Conservation (phyloP, 1,140 invertebrate species). For the Brachionus rubens region DNA sequence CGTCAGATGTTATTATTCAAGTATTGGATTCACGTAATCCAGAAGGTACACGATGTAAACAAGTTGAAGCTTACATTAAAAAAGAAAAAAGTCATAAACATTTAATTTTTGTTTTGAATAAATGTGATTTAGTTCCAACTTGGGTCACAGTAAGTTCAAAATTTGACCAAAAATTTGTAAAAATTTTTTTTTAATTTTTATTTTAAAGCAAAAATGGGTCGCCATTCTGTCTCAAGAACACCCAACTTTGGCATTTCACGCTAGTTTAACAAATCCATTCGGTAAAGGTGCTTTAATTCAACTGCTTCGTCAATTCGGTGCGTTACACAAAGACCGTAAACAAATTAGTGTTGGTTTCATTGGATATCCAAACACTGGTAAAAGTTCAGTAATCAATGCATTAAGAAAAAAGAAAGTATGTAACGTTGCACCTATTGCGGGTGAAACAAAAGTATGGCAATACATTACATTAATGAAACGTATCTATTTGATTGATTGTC, state of each 20-base stretch:
- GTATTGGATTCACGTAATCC: slow-evolving; percentile 89
- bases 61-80: slow-evolving; percentile 82
- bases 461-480: slow-evolving; percentile 96
- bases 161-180: slow-evolving; percentile 12
- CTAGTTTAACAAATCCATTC: slow-evolving; percentile 94
- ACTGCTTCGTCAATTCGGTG: slow-evolving; percentile 82
- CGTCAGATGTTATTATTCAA: slow-evolving; percentile 92
- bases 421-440: slow-evolving; percentile 96
- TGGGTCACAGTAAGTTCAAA: slow-evolving; percentile 75
- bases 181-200: slow-evolving; percentile 13
- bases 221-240: slow-evolving; percentile 85
- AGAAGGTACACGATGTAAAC: slow-evolving; percentile 84
- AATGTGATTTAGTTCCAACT: slow-evolving; percentile 85
- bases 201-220: slow-evolving; percentile 73
- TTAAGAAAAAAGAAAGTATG: slow-evolving; percentile 89
- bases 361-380: slow-evolving; percentile 98
- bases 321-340: slow-evolving; percentile 85
- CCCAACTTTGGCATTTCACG: slow-evolving; percentile 96
- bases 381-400: slow-evolving; percentile 97
- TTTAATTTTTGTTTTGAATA: slow-evolving; percentile 88
- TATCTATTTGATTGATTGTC: slow-evolving; percentile 98
- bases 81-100: slow-evolving; percentile 92
- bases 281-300: slow-evolving; percentile 97
- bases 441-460: slow-evolving; percentile 93
- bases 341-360: slow-evolving; percentile 99